Evolutionary conservation across 2,113 vertebrate genomes (phyloP).

Genomic region (Rhynchopsitta pachyrhyncha): DNA sequence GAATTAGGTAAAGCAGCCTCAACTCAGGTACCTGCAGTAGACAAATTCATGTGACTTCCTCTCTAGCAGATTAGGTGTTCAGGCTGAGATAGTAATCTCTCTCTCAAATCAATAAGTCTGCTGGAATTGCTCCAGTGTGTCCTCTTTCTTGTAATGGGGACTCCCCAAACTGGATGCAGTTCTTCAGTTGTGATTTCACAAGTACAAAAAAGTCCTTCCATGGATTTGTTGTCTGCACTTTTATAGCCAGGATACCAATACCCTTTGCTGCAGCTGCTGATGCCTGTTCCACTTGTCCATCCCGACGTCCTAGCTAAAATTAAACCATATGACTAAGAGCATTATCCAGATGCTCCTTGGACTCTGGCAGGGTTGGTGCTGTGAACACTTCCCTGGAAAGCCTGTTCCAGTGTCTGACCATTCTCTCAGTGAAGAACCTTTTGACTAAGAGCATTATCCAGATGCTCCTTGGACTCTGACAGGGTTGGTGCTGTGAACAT

Average conservation of each 20-base stretch:
- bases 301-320: not conserved
- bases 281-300: not conserved
- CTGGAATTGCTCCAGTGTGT: not conserved
- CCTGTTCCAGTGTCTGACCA: not conserved
- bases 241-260: not conserved
- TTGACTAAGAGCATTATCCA: not conserved
- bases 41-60: not conserved
- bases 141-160: not conserved
- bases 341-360: rapidly evolving
- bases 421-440: not conserved
- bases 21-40: not conserved
- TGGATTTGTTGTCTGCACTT: not conserved
- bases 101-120: not conserved
- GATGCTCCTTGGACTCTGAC: not conserved
- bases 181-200: not conserved
- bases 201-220: not conserved
- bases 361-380: not conserved
- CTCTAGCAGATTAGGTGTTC: not conserved
- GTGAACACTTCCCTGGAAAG: not conserved
- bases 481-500: not conserved
- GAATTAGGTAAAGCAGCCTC: not conserved
- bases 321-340: not conserved
- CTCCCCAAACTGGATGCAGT: not conserved
- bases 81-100: not conserved
- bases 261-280: not conserved